Evolutionary conservation across 1,140 invertebrate species (phyloP).

Genomic region (Leucophenga varia): DNA sequence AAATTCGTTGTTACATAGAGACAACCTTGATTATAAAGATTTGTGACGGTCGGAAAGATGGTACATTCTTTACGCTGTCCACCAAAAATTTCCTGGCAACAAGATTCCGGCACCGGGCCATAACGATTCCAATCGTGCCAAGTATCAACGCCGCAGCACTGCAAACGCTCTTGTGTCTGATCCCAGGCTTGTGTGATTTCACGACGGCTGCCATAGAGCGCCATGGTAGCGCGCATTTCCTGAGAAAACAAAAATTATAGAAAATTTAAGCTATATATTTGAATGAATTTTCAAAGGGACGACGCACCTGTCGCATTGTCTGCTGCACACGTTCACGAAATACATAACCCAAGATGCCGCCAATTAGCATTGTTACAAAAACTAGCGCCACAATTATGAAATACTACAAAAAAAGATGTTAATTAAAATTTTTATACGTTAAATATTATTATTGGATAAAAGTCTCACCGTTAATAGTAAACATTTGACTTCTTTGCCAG

Average conservation of each 20-base stretch:
- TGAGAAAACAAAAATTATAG: constrained; percentile 24
- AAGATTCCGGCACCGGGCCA: constrained; percentile 73
- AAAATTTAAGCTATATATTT: not conserved
- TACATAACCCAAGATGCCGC: constrained; percentile 85
- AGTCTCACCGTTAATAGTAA: constrained; percentile 75
- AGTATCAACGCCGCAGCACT: constrained; percentile 79
- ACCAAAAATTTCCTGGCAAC: constrained; percentile 71
- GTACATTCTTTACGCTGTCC: constrained; percentile 68
- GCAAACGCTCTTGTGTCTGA: constrained; percentile 73
- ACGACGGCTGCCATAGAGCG: constrained; percentile 67
- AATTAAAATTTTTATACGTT: too few relatives aligned
- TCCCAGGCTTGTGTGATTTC: constrained; percentile 80
- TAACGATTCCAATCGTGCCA: constrained; percentile 79
- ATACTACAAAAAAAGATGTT: constrained; percentile 83
- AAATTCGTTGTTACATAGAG: constrained; percentile 68
- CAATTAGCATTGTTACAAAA: constrained; percentile 84
- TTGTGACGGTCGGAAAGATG: constrained; percentile 62
- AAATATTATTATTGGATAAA: not conserved
- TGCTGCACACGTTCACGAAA: constrained; percentile 76
- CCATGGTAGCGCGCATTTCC: constrained; percentile 76
- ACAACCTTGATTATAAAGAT: constrained; percentile 73
- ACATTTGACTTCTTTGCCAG: constrained; percentile 85
- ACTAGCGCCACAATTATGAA: constrained; percentile 83
- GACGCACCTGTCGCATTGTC: constrained; percentile 63
- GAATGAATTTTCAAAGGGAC: not conserved